Percentiles rank a stretch among this genome's conserved stretches.
These are phyloP conservation scores for Mormyrus iriodes DNA, from an alignment of 2,113 vertebrate species.

Conservation along the genomic window DNA sequence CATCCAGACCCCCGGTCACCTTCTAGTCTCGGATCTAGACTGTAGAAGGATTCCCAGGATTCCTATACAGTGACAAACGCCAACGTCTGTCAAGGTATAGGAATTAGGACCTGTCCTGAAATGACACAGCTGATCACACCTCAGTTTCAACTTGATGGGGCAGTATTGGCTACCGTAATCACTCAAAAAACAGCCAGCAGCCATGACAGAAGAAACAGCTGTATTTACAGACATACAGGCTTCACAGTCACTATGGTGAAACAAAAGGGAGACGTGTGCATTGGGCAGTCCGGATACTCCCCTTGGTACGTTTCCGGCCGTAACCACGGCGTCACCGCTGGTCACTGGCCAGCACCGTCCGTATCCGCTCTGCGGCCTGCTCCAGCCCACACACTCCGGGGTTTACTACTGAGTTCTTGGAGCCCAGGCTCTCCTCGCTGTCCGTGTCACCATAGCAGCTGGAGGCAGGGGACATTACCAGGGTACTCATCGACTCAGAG, in stretches of 20 bases:
- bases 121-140: neutral
- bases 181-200: neutral
- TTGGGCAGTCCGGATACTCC: neutral
- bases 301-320: neutral
- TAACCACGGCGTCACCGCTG: constrained; percentile 52
- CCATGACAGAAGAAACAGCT: neutral
- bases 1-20: neutral
- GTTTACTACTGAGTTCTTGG: constrained; percentile 46
- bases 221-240: neutral
- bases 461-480: constrained; percentile 53
- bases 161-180: neutral
- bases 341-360: constrained; percentile 48
- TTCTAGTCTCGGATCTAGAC: neutral
- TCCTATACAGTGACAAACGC: too few species aligned
- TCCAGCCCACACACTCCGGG: constrained; percentile 39
- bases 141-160: neutral
- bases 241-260: neutral
- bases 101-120: neutral
- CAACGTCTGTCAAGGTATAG: neutral
- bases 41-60: neutral
- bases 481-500: constrained; percentile 50
- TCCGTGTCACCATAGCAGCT: constrained; percentile 66
- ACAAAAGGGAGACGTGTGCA: neutral
- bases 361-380: constrained; percentile 55
- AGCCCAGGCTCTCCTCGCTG: constrained; percentile 60